Base-by-base conservation (phyloP, 2,888 invertebrate genomes). In the Chironomus riparius region DNA sequence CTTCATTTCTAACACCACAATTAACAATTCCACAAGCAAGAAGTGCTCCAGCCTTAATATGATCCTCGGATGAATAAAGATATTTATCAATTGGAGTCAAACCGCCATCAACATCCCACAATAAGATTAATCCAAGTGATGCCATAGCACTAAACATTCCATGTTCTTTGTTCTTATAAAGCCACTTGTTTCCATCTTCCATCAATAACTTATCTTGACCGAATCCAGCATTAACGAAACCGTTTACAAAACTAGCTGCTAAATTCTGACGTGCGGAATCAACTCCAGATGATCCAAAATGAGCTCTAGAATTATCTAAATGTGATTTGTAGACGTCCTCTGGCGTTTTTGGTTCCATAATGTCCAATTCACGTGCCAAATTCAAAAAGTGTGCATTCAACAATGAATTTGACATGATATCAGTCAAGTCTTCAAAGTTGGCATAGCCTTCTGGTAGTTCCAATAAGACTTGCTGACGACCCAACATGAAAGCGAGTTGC, bases 61-160 rank as follows among this genome's bases (percentile, higher is more conserved):
- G 93, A 81, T 97, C 96, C 80, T 97, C 97, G 0, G 93, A 91
- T 0, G 95, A 94, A 83, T 98, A 97, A 6, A 98, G 86, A 84
- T 98, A 99, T 84, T 98, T 98, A 86, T 99, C 99, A 80, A 99
- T 98, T 79, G 98, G 97, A 0, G 97, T 95, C 76, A 99, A 86
- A 68, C 98, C 98, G 48, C 97, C 96, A 83, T 99, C 98, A 2
- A 99, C 96, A 83, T 99, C 98, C 99, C 99, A 99, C 56, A 99
- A 85, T 79, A 97, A 89, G 77, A 99, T 92, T 80, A 99, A 88
- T 47, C 99, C 99, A 47, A 98, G 87, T 0, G 98, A 95, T 0
- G 99, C 99, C 0, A 98, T 97, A 0, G 99, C 97, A 81, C 97
- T 97, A 77, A 99, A 83, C 97, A 98, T 98, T 70, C 97, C 92